Percentiles rank a stretch among this genome's conserved stretches.
Conservation (phyloP, 2,113 vertebrate species). For the Mastomys natalensis region DNA sequence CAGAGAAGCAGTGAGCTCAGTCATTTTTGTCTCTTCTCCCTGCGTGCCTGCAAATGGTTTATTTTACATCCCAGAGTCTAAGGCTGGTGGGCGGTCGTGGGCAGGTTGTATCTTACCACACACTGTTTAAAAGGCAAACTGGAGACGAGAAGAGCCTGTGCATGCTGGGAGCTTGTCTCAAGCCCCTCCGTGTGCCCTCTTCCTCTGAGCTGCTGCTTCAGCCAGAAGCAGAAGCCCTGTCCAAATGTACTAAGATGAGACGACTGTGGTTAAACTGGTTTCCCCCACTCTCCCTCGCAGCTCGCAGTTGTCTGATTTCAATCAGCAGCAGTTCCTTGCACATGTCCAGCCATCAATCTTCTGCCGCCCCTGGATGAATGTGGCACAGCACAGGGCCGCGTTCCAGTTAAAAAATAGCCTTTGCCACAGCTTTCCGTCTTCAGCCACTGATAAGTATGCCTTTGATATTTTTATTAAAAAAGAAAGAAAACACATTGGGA, state of each 20-base stretch:
- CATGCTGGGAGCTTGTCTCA: slow-evolving; percentile 52
- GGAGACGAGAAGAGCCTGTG: slow-evolving; percentile 52
- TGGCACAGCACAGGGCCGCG: slow-evolving; percentile 87
- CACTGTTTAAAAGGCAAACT: slow-evolving; percentile 70
- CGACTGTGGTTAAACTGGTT: slow-evolving; percentile 87
- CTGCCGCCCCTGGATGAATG: slow-evolving; percentile 86
- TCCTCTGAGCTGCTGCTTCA: slow-evolving; percentile 76
- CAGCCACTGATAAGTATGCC: slow-evolving; percentile 85
- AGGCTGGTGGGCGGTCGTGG: slow-evolving; percentile 45
- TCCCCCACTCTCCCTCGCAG: slow-evolving; percentile 86
- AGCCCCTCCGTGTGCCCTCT: slow-evolving; percentile 65
- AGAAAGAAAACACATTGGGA: slow-evolving; percentile 85
- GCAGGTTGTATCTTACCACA: slow-evolving; percentile 60
- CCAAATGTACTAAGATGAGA: slow-evolving; percentile 82
- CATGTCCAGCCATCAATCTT: slow-evolving; percentile 92
- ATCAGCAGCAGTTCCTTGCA: slow-evolving; percentile 90
- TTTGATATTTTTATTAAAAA: slow-evolving; percentile 89
- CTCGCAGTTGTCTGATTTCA: slow-evolving; percentile 93
- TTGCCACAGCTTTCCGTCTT: slow-evolving; percentile 72
- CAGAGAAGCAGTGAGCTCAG: background rate
- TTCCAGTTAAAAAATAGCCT: slow-evolving; percentile 89
- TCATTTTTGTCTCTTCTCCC: background rate
- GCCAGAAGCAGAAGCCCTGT: slow-evolving; percentile 78
- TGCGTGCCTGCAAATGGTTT: background rate
- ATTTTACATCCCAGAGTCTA: slow-evolving; percentile 19